Evolutionary conservation across 2,797 vertebrate species (phyloP).

Genomic region (Aselliscus stoliczkanus): DNA sequence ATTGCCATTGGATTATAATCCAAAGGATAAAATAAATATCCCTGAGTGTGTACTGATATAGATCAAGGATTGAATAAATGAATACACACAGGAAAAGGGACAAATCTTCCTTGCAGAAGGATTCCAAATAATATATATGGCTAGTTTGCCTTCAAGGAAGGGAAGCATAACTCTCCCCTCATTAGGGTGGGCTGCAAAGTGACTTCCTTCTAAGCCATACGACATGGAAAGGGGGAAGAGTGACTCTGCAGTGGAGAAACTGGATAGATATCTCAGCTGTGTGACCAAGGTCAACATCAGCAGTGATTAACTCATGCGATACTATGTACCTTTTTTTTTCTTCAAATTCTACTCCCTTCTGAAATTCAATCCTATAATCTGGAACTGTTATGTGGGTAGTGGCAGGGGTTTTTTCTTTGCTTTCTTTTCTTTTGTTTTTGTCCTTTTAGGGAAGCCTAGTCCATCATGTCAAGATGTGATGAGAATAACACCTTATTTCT

Average conservation of each 20-base stretch:
- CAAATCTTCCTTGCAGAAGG: not conserved
- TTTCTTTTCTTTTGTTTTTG: not conserved
- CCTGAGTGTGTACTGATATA: not conserved
- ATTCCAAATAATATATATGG: not conserved
- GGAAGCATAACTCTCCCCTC: fast-evolving
- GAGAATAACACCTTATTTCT: not conserved
- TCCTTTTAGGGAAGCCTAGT: not conserved
- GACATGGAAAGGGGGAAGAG: not conserved
- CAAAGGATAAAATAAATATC: not conserved
- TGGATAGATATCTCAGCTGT: not conserved
- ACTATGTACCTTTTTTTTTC: fast-evolving
- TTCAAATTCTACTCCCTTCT: not conserved
- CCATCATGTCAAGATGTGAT: no score
- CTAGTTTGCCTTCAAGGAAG: no score
- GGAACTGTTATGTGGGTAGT: not conserved
- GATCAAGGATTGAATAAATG: not conserved
- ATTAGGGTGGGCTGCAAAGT: fast-evolving
- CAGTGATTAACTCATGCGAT: fast-evolving
- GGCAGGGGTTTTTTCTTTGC: not conserved
- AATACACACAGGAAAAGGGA: not conserved
- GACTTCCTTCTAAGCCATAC: not conserved
- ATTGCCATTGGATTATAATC: not conserved
- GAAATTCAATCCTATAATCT: not conserved
- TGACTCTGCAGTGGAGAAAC: not conserved
- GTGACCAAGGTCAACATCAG: not conserved